A percentile compares a stretch with the other conserved stretches of the same genome.
Evolutionary conservation across 2,888 invertebrate species (phyloP).

Genomic region (Cheilosia vernalis): DNA sequence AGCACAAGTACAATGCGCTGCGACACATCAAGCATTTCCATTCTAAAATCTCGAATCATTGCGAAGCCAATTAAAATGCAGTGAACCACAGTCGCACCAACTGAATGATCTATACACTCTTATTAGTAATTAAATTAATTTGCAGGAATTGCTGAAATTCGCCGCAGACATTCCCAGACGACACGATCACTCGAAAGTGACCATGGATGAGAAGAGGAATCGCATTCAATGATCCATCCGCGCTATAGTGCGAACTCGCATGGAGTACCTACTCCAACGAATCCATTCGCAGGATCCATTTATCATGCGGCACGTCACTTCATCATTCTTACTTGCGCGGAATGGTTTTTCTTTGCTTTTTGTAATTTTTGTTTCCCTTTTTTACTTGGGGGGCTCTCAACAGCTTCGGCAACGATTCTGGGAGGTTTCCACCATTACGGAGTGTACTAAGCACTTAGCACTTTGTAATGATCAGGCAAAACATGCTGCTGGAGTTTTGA

Average conservation of each 20-base stretch:
- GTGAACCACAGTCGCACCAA: constrained; percentile 78
- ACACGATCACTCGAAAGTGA: constrained; percentile 72
- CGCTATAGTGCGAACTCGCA: neutral
- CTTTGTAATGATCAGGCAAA: constrained; percentile 71
- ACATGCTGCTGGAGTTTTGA: constrained; percentile 53
- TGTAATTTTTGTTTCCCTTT: neutral
- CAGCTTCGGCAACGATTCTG: constrained; percentile 68
- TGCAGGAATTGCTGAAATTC: constrained; percentile 78
- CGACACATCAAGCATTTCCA: constrained; percentile 42
- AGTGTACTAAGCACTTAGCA: constrained; percentile 67
- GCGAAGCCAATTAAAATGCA: constrained; percentile 82
- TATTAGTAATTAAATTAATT: constrained; percentile 83
- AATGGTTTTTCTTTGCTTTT: constrained; percentile 33
- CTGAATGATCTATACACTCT: constrained; percentile 77
- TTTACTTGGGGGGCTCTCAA: constrained; percentile 49
- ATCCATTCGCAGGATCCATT: constrained; percentile 70
- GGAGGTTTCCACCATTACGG: constrained; percentile 68
- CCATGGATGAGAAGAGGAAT: constrained; percentile 54
- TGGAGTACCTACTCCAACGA: neutral
- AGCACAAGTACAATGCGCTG: neutral
- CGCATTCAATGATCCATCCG: constrained; percentile 44
- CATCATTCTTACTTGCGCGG: constrained; percentile 64
- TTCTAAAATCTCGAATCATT: constrained; percentile 34
- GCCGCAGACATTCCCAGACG: constrained; percentile 81
- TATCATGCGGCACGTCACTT: constrained; percentile 69